Percentiles rank a stretch among this genome's conserved stretches.
Conservation (phyloP, 2,797 vertebrate species). For the Lophius americanus region DNA sequence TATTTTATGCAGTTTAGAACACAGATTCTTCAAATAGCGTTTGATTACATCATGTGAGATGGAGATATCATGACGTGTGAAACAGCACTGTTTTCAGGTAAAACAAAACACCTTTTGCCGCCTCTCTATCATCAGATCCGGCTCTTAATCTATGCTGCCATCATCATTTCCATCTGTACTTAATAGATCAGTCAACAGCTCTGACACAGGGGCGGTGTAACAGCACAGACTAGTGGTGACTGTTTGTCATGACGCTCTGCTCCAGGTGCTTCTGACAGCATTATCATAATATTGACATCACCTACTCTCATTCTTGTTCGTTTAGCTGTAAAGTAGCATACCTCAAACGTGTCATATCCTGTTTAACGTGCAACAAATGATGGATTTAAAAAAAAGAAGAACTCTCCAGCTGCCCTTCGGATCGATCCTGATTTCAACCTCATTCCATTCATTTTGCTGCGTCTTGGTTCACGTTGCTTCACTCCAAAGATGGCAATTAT, state of each 20-base stretch:
- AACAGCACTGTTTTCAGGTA: slow-evolving; percentile 19
- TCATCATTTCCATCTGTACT: slow-evolving; percentile 64
- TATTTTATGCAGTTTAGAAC: neutral
- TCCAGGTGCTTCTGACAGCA: slow-evolving; percentile 8
- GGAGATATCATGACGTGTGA: slow-evolving; percentile 10
- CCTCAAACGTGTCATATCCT: neutral
- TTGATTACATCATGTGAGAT: slow-evolving; percentile 8
- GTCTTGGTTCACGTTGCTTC: slow-evolving; percentile 22
- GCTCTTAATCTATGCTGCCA: slow-evolving; percentile 71
- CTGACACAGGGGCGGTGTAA: slow-evolving; percentile 63
- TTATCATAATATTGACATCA: neutral
- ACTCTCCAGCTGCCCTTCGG: slow-evolving; percentile 15
- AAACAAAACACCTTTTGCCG: slow-evolving; percentile 2
- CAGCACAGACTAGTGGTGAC: slow-evolving; percentile 73
- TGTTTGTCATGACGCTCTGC: slow-evolving; percentile 33
- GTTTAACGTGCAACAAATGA: slow-evolving; percentile 15
- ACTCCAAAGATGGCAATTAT: slow-evolving; percentile 31
- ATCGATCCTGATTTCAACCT: slow-evolving; percentile 29
- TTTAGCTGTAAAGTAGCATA: neutral
- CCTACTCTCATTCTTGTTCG: neutral
- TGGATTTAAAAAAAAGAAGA: slow-evolving; percentile 23
- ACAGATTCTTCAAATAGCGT: slow-evolving; percentile 13
- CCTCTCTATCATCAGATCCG: slow-evolving; percentile 51
- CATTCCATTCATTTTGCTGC: slow-evolving; percentile 15
- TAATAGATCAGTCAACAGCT: slow-evolving; percentile 70